Base-by-base conservation (phyloP, 2,888 invertebrate genomes). In the Tachina fera region DNA sequence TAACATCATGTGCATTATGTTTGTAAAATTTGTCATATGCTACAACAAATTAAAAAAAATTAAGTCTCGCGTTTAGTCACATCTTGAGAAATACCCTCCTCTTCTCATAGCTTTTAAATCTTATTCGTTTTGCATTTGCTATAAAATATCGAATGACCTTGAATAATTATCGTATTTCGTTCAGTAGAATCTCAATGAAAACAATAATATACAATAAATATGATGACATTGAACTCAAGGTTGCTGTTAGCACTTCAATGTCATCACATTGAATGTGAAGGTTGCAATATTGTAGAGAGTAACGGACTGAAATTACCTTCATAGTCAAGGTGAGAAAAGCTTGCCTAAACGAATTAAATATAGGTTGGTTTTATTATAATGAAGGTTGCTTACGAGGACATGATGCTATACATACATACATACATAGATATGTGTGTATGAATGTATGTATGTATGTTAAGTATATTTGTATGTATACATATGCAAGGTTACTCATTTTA, bases 221-320 rank as follows among this genome's bases (percentile, higher is more conserved):
- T 83, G 89, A 82, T 89, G 89, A 82, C 89, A 89, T 89, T 89
- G 87, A 85, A 85, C 71, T 68, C 87, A 87, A 84, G 88, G 87
- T 88, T 87, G 78, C 53, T 79, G 67, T 82, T 88, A 86, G 83
- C 87, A 87, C 88, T 88, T 89, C 90, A 90, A 89, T 86, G 89
- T 78, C 88, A 72, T 71, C 45, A 22, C 49, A 72, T 84, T 84
- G 67, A 67, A 74, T 63, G 53, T 49, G 77, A 84, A 81, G 68
- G 84, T 77, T 84, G 61, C 14, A 67, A 67, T 71, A 79, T 84
- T 74, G 60, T 74, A 70, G 76, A 63, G 86, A 80, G 72, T 74
- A 75, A 67, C 61, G 84, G 19, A 47, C 77, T 75, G 84, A 67
- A 72, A 68, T 63, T 61, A 72, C 77, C 81, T 84, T 84, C 76